Conservation (phyloP, 2,888 invertebrate genomes). For the Eristalis intricaria region DNA sequence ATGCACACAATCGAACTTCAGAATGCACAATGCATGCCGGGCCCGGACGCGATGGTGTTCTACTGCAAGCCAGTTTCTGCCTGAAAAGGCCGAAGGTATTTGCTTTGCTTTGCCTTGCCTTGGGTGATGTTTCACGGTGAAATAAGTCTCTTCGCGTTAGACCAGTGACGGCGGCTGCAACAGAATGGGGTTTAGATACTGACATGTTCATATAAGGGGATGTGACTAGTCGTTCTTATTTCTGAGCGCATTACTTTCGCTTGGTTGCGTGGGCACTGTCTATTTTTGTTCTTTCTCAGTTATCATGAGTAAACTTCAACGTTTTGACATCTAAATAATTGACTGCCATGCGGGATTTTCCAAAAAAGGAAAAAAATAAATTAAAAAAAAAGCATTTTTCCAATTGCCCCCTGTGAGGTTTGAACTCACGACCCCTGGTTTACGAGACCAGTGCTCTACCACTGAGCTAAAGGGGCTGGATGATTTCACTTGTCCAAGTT, state of each 20-base stretch:
- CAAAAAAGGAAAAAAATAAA: slow-evolving; percentile 54
- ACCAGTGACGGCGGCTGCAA: slow-evolving; percentile 47
- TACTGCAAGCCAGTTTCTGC: slow-evolving; percentile 66
- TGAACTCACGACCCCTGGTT: slow-evolving; percentile 76
- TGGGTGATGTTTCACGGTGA: slow-evolving; percentile 36
- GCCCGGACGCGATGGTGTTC: slow-evolving; percentile 31
- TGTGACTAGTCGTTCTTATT: not conserved
- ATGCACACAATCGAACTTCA: slow-evolving; percentile 60
- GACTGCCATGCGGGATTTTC: not conserved
- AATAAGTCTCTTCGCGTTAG: slow-evolving; percentile 37
- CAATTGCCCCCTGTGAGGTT: slow-evolving; percentile 74
- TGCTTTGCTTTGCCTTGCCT: slow-evolving; percentile 45
- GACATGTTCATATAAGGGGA: not conserved
- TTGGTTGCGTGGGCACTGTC: slow-evolving; percentile 45
- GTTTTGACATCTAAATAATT: slow-evolving; percentile 22
- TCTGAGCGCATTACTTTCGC: slow-evolving; percentile 41
- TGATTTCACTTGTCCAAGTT: slow-evolving; percentile 52
- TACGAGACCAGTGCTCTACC: slow-evolving; percentile 76
- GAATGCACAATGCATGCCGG: slow-evolving; percentile 69
- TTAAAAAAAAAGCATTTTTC: slow-evolving; percentile 43
- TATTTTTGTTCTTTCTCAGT: not conserved
- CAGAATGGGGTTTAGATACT: slow-evolving; percentile 15
- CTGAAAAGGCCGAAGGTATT: slow-evolving; percentile 65
- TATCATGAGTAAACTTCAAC: not conserved
- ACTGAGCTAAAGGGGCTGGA: slow-evolving; percentile 75